Evolutionary conservation across 2,797 vertebrate genomes (phyloP), one percentile per base, ranked within the genome.

Genomic region (Argentina silus): DNA sequence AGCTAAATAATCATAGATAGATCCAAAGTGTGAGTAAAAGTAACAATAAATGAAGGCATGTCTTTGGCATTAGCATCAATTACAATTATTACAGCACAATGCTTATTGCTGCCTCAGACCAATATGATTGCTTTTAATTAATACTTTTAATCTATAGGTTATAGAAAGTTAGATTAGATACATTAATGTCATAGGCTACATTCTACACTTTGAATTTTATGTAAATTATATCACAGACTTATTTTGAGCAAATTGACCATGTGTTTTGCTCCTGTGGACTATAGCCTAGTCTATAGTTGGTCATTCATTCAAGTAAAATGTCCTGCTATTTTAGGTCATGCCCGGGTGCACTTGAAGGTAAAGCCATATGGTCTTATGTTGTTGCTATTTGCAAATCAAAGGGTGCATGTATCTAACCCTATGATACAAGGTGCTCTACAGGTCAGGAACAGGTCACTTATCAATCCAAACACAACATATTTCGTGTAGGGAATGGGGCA

Each of bases 31-130:
- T 76, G 69, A 15, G 14, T 67, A 14, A 73, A 67, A 68, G n/a
- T n/a, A n/a, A n/a, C n/a, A n/a, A n/a, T n/a, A 68, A 75, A 44
- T 36, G 74, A 69, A 79, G 66, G 45, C 23, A 19, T 69, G 43
- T 81, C 78, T 75, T 84, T 90, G 83, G 80, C 69, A 78, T 76
- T 51, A 63, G 62, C 72, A 63, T 67, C 76, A 73, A 23, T 71
- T 19, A 60, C 61, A 83, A 23, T 51, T n/a, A 11, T 70, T 63
- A 69, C 45, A 61, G 76, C 75, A 51, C 57, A 57, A 60, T 67
- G 45, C 9, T 59, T 72, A 72, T 79, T 83, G 72, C 79, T 69
- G 71, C 70, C 67, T 76, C 76, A 55, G 36, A 47, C 65, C 36
- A 3, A 23, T 43, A 50, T 79, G 83, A 73, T 86, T 90, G 85